Percentiles rank a stretch among this genome's conserved stretches.
Evolutionary conservation across 2,797 vertebrate genomes (phyloP).

Genomic region (Dendrocincla fuliginosa): DNA sequence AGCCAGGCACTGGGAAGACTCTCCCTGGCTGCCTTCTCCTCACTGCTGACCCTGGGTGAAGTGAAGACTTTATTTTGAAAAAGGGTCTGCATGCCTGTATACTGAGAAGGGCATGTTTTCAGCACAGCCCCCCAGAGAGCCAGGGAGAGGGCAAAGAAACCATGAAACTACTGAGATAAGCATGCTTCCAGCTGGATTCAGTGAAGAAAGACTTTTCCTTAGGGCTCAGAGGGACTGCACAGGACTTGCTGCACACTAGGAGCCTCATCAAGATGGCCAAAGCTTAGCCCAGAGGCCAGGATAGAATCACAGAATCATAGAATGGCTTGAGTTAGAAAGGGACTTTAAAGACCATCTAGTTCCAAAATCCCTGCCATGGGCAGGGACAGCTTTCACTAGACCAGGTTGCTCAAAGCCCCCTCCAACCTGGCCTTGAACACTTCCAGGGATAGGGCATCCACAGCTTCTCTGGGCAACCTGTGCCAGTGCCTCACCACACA

Average conservation of each 20-base stretch:
- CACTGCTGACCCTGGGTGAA: neutral
- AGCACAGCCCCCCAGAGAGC: neutral
- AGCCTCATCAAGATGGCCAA: neutral
- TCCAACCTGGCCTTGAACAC: neutral
- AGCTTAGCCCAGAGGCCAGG: neutral
- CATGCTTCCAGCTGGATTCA: fast-evolving
- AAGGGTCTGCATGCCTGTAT: neutral
- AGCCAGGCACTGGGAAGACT: neutral
- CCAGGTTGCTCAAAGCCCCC: neutral
- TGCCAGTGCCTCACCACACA: neutral
- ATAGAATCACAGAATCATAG: neutral
- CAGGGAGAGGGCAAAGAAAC: neutral
- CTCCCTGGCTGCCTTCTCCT: fast-evolving
- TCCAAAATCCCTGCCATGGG: fast-evolving
- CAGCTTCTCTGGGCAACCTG: neutral
- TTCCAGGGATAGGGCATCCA: neutral
- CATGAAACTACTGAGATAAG: neutral
- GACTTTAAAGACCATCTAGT: no score
- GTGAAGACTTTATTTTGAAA: neutral
- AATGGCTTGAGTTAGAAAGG: neutral
- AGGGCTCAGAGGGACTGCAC: neutral
- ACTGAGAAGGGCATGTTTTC: neutral
- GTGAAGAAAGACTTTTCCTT: neutral
- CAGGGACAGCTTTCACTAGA: neutral
- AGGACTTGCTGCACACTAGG: neutral